A percentile compares a stretch with the other conserved stretches of the same genome.
Evolutionary conservation across 1,140 invertebrate species (phyloP).

Genomic region (Apis laboriosa): DNA sequence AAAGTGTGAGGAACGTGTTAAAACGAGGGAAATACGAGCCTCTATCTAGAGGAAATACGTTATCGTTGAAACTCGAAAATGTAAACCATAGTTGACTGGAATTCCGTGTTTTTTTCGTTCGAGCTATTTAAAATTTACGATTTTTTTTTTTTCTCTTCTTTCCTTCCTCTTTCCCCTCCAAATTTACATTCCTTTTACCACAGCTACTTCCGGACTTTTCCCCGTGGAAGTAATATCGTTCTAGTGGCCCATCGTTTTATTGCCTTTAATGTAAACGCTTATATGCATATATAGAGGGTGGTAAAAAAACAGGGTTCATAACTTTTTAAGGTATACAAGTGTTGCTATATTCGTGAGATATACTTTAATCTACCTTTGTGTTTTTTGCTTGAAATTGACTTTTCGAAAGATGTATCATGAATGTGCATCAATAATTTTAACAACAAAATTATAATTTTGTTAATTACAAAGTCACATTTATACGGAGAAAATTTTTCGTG

Average conservation of each 20-base stretch:
- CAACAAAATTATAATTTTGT: no score
- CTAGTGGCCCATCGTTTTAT: background rate
- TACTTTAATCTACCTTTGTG: no score
- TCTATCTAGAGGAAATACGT: constrained; percentile 17
- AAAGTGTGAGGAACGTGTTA: constrained; percentile 8
- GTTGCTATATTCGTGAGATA: no score
- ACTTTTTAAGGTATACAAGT: no score
- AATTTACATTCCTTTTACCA: constrained; percentile 22
- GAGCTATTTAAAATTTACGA: constrained; percentile 33
- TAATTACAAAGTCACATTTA: background rate
- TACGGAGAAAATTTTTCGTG: background rate
- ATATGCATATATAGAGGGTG: no score
- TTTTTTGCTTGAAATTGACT: no score
- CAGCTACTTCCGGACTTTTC: background rate
- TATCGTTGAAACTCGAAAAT: constrained; percentile 34
- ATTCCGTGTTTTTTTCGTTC: background rate
- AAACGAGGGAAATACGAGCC: constrained; percentile 27
- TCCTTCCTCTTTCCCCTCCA: background rate
- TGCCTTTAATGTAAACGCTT: background rate
- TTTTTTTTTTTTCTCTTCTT: constrained; percentile 18
- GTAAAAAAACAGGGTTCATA: no score
- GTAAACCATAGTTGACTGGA: constrained; percentile 34
- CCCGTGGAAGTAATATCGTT: no score
- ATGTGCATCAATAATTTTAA: no score
- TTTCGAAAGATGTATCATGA: no score